These are phyloP conservation scores for Drosophila bocki DNA, from an alignment of 1,140 invertebrate species.

Conservation along the genomic window DNA sequence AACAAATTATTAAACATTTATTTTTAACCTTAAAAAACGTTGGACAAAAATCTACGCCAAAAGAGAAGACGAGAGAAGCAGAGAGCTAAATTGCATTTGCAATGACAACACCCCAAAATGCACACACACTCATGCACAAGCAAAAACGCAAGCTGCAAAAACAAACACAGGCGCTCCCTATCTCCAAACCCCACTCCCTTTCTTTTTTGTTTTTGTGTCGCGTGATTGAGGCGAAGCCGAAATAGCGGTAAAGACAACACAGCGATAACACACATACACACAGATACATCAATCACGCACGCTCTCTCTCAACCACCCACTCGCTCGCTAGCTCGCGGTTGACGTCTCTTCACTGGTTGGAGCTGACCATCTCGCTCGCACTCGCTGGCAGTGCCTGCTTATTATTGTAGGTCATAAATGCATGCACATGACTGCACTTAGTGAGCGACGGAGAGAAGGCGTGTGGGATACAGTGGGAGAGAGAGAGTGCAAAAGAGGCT, in stretches of 20 bases:
- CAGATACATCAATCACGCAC: slow-evolving; percentile 29
- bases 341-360: slow-evolving; percentile 19
- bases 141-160: slow-evolving; percentile 36
- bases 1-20: not conserved
- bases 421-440: slow-evolving; percentile 68
- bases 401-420: slow-evolving; percentile 79
- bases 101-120: slow-evolving; percentile 52
- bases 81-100: slow-evolving; percentile 38
- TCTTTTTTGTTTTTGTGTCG: slow-evolving; percentile 42
- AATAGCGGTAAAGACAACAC: slow-evolving; percentile 45
- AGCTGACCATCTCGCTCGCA: slow-evolving; percentile 43
- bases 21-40: not conserved
- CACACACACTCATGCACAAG: slow-evolving; percentile 24
- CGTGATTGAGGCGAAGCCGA: slow-evolving; percentile 39
- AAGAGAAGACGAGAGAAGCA: not conserved
- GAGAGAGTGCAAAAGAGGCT: slow-evolving; percentile 15
- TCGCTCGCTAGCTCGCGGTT: slow-evolving; percentile 11
- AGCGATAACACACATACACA: slow-evolving; percentile 50
- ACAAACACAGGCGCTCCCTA: slow-evolving; percentile 17
- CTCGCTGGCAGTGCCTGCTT: slow-evolving; percentile 23
- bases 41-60: not conserved
- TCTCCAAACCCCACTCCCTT: slow-evolving; percentile 1
- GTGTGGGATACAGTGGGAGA: slow-evolving; percentile 5
- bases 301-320: slow-evolving; percentile 13
- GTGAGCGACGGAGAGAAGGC: slow-evolving; percentile 2